Evolutionary conservation across 2,888 invertebrate species (phyloP).

Genomic region (Anthoptus insignis): DNA sequence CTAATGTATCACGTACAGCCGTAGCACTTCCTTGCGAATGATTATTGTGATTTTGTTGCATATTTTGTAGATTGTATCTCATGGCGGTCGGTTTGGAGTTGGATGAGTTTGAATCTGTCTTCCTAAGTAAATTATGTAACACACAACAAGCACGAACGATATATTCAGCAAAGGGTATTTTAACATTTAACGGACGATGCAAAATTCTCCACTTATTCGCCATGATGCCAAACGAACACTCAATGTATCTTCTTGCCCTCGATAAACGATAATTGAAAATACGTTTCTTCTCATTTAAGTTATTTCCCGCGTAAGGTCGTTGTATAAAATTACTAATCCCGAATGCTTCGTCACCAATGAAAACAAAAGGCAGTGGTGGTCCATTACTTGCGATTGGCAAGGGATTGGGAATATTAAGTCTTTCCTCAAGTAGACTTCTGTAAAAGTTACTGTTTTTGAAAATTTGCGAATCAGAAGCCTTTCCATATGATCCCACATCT

Average conservation of each 20-base stretch:
- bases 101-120: no score
- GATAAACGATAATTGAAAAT: slow-evolving; percentile 40
- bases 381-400: slow-evolving; percentile 39
- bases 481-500: slow-evolving; percentile 36
- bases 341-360: slow-evolving; percentile 46
- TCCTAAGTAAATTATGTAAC: slow-evolving; percentile 49
- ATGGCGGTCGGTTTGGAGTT: no score
- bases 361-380: slow-evolving; percentile 41
- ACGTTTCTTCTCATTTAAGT: slow-evolving; percentile 34
- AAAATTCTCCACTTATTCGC: background rate
- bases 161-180: slow-evolving; percentile 44
- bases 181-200: slow-evolving; percentile 17
- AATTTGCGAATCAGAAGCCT: slow-evolving; percentile 22
- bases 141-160: slow-evolving; percentile 48
- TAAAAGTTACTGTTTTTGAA: slow-evolving; percentile 45
- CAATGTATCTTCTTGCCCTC: slow-evolving; percentile 49
- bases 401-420: slow-evolving; percentile 44
- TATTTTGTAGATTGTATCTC: no score
- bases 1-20: slow-evolving; percentile 52
- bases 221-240: slow-evolving; percentile 40
- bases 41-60: no score
- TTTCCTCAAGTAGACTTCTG: slow-evolving; percentile 41
- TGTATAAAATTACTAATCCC: slow-evolving; percentile 45
- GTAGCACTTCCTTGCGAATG: no score
- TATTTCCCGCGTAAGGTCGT: slow-evolving; percentile 44